These are phyloP conservation scores for Timema cristinae DNA, from an alignment of 2,888 invertebrate genomes.

Conservation along the genomic window DNA sequence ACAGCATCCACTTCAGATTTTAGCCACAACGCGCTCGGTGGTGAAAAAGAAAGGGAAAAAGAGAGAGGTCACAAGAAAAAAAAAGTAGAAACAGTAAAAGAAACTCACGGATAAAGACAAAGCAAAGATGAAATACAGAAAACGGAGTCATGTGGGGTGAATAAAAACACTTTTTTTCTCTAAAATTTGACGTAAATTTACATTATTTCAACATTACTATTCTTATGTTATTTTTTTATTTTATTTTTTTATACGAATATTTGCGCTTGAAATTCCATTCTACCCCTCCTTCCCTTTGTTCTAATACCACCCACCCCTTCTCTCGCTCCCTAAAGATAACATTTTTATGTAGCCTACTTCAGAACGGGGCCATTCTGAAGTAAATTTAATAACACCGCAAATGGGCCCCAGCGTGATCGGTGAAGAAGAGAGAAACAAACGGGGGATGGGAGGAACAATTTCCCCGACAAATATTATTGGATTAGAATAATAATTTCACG, in stretches of 20 bases:
- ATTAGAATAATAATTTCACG: no score
- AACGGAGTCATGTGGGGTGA: not conserved
- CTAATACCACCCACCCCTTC: no score
- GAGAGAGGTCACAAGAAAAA: not conserved
- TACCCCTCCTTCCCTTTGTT: not conserved
- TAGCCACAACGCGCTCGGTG: not conserved
- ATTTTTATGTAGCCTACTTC: no score
- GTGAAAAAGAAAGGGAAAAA: not conserved
- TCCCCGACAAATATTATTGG: no score
- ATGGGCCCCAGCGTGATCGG: no score
- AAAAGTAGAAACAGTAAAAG: not conserved
- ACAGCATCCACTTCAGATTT: not conserved
- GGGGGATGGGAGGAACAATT: no score
- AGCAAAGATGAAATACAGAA: no score
- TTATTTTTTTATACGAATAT: slow-evolving; percentile 1
- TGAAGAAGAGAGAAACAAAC: no score
- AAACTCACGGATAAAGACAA: not conserved
- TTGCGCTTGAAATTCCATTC: slow-evolving; percentile 3
- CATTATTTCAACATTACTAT: slow-evolving; percentile 15
- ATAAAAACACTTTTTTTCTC: not conserved
- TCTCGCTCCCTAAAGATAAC: no score
- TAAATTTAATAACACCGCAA: no score
- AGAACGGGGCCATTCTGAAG: no score
- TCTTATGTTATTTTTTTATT: slow-evolving; percentile 1
- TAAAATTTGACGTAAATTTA: slow-evolving; percentile 13